Evolutionary conservation across 2,888 invertebrate genomes (phyloP).

Genomic region (Zele albiditarsus): DNA sequence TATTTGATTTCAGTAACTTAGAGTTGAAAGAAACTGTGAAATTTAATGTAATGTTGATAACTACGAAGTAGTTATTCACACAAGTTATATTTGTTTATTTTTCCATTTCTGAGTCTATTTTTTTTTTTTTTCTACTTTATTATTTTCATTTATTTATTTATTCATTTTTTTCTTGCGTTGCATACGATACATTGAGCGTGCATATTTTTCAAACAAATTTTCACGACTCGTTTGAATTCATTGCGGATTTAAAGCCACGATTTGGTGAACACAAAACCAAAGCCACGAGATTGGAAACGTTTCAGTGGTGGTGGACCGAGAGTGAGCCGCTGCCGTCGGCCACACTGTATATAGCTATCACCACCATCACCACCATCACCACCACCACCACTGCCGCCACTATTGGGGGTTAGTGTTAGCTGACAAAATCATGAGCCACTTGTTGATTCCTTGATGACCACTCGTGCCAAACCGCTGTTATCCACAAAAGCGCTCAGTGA

Average conservation of each 20-base stretch:
- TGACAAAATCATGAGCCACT: slow-evolving; percentile 72
- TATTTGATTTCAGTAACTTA: too few species aligned
- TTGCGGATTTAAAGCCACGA: slow-evolving; percentile 22
- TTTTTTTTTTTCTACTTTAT: not conserved
- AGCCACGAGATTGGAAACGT: slow-evolving; percentile 53
- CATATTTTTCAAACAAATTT: slow-evolving; percentile 20
- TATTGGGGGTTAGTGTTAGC: slow-evolving; percentile 52
- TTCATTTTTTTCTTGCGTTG: not conserved
- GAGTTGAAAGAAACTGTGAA: too few species aligned
- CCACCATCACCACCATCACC: not conserved
- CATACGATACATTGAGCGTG: not conserved
- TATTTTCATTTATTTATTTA: not conserved
- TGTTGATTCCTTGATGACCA: slow-evolving; percentile 68
- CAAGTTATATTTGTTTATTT: too few species aligned
- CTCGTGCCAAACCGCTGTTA: slow-evolving; percentile 55
- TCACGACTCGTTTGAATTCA: slow-evolving; percentile 16
- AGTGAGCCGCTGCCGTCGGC: not conserved
- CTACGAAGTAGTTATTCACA: too few species aligned
- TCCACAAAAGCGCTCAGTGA: slow-evolving; percentile 46
- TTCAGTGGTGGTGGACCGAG: slow-evolving; percentile 62
- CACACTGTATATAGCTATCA: not conserved
- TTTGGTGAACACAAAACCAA: slow-evolving; percentile 37
- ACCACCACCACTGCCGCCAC: slow-evolving; percentile 34
- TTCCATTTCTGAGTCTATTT: not conserved
- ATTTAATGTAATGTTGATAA: too few species aligned